Percentiles rank a stretch among this genome's conserved stretches.
Conservation (phyloP, 2,797 vertebrate species). For the Anguilla marmorata region DNA sequence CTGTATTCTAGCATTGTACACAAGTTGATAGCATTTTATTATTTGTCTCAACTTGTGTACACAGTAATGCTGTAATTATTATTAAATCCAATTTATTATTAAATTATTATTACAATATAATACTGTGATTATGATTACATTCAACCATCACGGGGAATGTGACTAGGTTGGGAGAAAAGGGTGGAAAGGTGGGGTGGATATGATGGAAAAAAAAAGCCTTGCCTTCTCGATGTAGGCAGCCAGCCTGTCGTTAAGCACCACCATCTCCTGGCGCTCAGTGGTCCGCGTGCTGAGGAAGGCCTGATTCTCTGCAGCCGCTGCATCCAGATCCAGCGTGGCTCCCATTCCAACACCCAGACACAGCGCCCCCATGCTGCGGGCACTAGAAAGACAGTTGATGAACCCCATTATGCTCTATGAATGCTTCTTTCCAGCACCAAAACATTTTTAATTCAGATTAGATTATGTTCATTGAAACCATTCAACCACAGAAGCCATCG, state of each 20-base stretch:
- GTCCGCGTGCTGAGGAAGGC: slow-evolving; percentile 65
- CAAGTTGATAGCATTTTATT: neutral
- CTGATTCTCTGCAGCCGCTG: slow-evolving; percentile 69
- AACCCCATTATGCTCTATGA: neutral
- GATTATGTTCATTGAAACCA: too few relatives aligned
- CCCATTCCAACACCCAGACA: slow-evolving; percentile 50
- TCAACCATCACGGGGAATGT: neutral
- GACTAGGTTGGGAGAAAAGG: neutral
- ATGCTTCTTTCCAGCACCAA: neutral
- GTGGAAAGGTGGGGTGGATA: neutral
- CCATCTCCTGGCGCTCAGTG: slow-evolving; percentile 69
- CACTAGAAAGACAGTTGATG: slow-evolving; percentile 49
- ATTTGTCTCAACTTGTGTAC: too few relatives aligned
- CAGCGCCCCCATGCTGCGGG: slow-evolving; percentile 32
- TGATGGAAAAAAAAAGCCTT: slow-evolving; percentile 32
- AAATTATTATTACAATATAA: neutral
- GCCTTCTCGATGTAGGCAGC: slow-evolving; percentile 72
- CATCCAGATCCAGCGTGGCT: slow-evolving; percentile 64
- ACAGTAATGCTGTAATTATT: neutral
- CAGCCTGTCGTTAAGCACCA: slow-evolving; percentile 74
- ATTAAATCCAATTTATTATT: neutral
- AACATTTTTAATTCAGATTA: too few relatives aligned
- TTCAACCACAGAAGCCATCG: neutral
- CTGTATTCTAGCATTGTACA: neutral
- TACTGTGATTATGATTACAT: neutral